Evolutionary conservation across 2,888 invertebrate genomes (phyloP).

Genomic region (Sussaba pulchella): DNA sequence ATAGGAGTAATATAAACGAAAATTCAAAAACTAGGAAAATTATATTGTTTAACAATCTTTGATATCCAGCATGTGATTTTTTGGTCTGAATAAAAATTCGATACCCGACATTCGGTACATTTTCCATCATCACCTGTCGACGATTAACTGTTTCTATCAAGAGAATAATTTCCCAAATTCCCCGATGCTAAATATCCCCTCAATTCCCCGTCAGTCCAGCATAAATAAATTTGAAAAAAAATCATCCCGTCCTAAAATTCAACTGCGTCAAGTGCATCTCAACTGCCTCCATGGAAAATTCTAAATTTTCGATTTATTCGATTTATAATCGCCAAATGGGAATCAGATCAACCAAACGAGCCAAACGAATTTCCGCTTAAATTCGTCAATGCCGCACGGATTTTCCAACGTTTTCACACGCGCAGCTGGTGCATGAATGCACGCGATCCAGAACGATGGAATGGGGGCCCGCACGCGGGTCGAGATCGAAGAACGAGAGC

Average conservation of each 20-base stretch:
- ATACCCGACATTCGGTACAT: no score
- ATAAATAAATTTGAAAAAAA: neutral
- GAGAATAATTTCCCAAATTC: neutral
- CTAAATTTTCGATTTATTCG: slow-evolving; percentile 13
- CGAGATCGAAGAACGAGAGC: neutral
- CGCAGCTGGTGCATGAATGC: neutral
- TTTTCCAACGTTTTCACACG: slow-evolving; percentile 27
- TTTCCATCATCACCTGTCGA: neutral
- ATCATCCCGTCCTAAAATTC: neutral
- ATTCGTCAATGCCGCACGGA: slow-evolving; percentile 25
- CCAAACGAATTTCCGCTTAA: slow-evolving; percentile 37
- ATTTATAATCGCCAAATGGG: slow-evolving; percentile 2
- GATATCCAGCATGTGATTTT: no score
- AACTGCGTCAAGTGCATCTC: neutral
- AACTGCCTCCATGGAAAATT: no score
- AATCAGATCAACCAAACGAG: neutral
- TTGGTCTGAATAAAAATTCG: no score
- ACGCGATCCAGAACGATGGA: neutral
- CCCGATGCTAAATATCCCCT: neutral
- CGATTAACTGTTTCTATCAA: neutral
- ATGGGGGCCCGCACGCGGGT: neutral
- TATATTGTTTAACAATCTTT: no score
- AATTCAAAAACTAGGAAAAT: no score
- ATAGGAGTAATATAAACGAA: no score
- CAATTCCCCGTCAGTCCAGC: neutral